These are phyloP conservation scores for Drosophila tanythrix DNA, from an alignment of 2,888 invertebrate species.

Conservation along the genomic window DNA sequence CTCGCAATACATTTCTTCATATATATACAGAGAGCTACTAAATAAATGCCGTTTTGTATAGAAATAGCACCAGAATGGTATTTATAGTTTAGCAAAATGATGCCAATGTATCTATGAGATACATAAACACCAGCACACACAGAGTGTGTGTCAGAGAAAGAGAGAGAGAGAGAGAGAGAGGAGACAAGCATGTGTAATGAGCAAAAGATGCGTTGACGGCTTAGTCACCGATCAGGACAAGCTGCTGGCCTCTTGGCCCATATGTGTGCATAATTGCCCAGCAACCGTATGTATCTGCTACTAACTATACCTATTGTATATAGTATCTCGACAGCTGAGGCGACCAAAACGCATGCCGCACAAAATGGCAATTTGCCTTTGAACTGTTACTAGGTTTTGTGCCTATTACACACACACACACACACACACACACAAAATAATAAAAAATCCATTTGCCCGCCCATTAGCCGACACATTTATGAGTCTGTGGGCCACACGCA, in stretches of 20 bases:
- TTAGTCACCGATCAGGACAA: constrained; percentile 16
- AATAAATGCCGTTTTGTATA: constrained; percentile 60
- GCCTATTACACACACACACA: constrained; percentile 18
- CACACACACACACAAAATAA: constrained; percentile 9
- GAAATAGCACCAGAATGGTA: constrained; percentile 59
- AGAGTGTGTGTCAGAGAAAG: neutral
- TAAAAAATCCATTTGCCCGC: constrained; percentile 29
- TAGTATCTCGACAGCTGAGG: constrained; percentile 9
- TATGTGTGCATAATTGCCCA: constrained; percentile 12
- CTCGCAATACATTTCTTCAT: constrained; percentile 1
- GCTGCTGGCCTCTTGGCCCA: constrained; percentile 1
- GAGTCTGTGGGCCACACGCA: constrained; percentile 42
- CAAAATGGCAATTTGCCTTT: constrained; percentile 57
- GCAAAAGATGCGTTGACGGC: constrained; percentile 12
- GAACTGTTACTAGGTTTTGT: constrained; percentile 64
- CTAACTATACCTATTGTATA: neutral
- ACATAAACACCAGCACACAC: neutral
- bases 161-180: neutral
- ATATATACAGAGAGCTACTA: constrained; percentile 36
- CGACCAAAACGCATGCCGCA: constrained; percentile 5
- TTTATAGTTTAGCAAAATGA: constrained; percentile 49
- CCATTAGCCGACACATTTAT: constrained; percentile 49
- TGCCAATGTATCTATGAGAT: constrained; percentile 37
- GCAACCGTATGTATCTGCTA: constrained; percentile 5
- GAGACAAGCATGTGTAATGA: constrained; percentile 21